phyloP scores from a whole-genome alignment of 2,888 invertebrate species.

The Calameuta idolon region DNA sequence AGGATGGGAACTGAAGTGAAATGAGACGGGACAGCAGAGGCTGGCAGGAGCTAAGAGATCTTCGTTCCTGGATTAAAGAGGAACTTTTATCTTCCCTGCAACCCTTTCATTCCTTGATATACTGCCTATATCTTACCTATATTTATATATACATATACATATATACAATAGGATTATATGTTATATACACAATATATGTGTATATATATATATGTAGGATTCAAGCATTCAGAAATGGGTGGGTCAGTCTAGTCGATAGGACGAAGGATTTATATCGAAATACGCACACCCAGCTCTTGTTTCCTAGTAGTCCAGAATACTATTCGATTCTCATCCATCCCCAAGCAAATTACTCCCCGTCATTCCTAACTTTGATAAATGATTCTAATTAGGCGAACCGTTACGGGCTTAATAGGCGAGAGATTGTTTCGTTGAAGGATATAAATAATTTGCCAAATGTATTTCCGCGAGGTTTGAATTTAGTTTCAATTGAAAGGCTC shows the following conservation, averaged over 20 bases:
- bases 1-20: slow-evolving; percentile 18
- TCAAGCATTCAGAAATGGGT: neutral
- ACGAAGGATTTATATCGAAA: slow-evolving; percentile 2
- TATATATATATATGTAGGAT: neutral
- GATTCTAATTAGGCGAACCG: neutral
- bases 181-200: too few relatives aligned
- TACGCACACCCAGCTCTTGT: neutral
- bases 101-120: neutral
- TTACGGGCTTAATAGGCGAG: neutral
- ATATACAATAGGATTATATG: too few relatives aligned
- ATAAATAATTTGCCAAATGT: neutral
- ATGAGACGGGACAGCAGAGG: neutral
- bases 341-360: neutral
- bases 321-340: slow-evolving; percentile 1
- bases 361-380: neutral
- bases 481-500: neutral
- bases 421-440: neutral
- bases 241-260: neutral
- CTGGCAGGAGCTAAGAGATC: neutral
- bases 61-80: slow-evolving; percentile 2
- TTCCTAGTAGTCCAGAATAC: neutral
- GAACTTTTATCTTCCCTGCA: neutral
- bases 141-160: too few relatives aligned
- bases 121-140: neutral
- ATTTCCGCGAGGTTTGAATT: neutral